Evolutionary conservation across 2,797 vertebrate genomes (phyloP).

Genomic region (Anomalospiza imberbis): DNA sequence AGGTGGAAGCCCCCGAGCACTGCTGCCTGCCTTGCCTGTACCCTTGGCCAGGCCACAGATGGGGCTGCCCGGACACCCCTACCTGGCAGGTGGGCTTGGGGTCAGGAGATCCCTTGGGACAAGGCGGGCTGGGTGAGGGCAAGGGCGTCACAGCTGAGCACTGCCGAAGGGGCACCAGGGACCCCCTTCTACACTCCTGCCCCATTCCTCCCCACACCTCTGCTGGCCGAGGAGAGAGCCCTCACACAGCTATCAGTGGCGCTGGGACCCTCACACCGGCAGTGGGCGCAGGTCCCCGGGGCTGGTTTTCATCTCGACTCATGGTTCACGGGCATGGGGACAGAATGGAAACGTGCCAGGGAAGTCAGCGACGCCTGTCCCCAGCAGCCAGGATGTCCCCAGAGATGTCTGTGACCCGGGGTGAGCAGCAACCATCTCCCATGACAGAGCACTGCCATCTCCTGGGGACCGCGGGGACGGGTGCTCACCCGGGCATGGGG

Average conservation of each 20-base stretch:
- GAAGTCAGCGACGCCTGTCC: not conserved
- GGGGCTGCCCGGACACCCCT: not conserved
- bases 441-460: slow-evolving; percentile 48
- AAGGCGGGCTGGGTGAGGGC: not conserved
- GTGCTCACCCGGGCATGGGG: not conserved
- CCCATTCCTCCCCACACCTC: fast-evolving
- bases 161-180: fast-evolving
- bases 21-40: not conserved
- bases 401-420: not conserved
- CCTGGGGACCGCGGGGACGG: slow-evolving; percentile 30
- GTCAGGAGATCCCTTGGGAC: no score
- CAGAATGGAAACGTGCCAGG: not conserved
- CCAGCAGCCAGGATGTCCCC: not conserved
- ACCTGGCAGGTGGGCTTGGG: not conserved
- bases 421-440: not conserved
- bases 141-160: not conserved
- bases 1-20: not conserved
- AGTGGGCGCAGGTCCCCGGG: fast-evolving
- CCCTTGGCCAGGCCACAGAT: not conserved
- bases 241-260: fast-evolving
- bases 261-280: fast-evolving
- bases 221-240: not conserved
- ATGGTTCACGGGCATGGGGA: not conserved
- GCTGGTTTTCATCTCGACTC: not conserved
- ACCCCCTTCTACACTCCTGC: not conserved